A percentile compares a stretch with the other conserved stretches of the same genome.
phyloP scores from a whole-genome alignment of 2,888 invertebrate genomes.

The Dioctria rufipes region DNA sequence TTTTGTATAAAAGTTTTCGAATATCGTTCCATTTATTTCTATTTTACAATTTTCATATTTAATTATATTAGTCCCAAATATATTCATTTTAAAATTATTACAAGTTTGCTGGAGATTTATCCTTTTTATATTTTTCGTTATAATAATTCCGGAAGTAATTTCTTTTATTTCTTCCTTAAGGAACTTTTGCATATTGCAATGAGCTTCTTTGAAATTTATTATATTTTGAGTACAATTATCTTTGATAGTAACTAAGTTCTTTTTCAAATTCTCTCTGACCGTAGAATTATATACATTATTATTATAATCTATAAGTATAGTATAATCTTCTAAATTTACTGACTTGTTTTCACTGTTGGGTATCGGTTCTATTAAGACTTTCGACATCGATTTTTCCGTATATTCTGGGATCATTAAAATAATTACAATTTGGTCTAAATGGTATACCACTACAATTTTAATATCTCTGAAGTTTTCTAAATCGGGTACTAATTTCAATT shows the following conservation, averaged over 20 bases:
- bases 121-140: slow-evolving; percentile 45
- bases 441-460: slow-evolving; percentile 21
- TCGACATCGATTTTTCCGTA: neutral
- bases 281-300: neutral
- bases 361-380: neutral
- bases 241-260: slow-evolving; percentile 38
- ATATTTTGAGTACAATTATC: slow-evolving; percentile 42
- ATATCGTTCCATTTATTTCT: slow-evolving; percentile 38
- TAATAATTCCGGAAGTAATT: slow-evolving; percentile 38
- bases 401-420: slow-evolving; percentile 42
- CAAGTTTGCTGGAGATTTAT: slow-evolving; percentile 44
- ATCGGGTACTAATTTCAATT: slow-evolving; percentile 20
- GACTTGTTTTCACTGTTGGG: neutral
- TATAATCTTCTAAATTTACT: neutral
- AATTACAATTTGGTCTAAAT: slow-evolving; percentile 34
- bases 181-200: slow-evolving; percentile 38
- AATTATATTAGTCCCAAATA: slow-evolving; percentile 42
- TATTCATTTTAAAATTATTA: slow-evolving; percentile 35
- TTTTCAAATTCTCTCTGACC: slow-evolving; percentile 1
- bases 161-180: slow-evolving; percentile 41
- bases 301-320: neutral
- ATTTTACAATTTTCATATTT: slow-evolving; percentile 53
- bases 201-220: slow-evolving; percentile 31
- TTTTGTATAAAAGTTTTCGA: slow-evolving; percentile 46
- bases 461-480: neutral